phyloP scores from a whole-genome alignment of 1,140 invertebrate species.

The Goniozus legneri region DNA sequence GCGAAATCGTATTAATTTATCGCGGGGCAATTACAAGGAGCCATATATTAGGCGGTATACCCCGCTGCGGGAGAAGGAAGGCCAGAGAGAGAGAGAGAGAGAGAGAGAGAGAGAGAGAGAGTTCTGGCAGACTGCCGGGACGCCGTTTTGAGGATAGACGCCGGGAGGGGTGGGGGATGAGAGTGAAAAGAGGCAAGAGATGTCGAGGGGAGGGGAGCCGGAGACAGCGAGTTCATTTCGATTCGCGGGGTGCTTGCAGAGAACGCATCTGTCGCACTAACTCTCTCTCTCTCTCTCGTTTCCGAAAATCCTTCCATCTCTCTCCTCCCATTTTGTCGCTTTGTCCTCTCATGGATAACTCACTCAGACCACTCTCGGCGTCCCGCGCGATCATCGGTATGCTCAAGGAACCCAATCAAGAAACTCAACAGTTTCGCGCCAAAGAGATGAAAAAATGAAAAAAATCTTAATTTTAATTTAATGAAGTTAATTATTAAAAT shows the following conservation, averaged over 20 bases:
- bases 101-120: background rate
- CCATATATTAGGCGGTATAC: constrained; percentile 36
- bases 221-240: constrained; percentile 24
- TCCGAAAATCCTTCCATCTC: background rate
- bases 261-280: constrained; percentile 22
- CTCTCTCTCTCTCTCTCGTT: background rate
- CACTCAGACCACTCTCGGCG: background rate
- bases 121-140: too few species aligned
- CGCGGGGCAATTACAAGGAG: constrained; percentile 45
- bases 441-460: too few species aligned
- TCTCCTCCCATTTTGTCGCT: background rate
- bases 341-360: background rate
- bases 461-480: too few species aligned
- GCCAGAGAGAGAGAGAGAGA: constrained; percentile 6
- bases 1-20: constrained; percentile 51
- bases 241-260: constrained; percentile 25
- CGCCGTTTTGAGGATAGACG: background rate
- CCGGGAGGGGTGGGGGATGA: too few species aligned
- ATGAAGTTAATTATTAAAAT: too few species aligned
- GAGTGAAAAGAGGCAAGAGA: too few species aligned
- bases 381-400: too few species aligned
- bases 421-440: too few species aligned
- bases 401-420: too few species aligned
- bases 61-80: constrained; percentile 2
- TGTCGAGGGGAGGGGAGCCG: too few species aligned